Percentiles rank a stretch among this genome's conserved stretches.
Conservation (phyloP, 2,797 vertebrate species). For the Melanotaenia parkinsoni region DNA sequence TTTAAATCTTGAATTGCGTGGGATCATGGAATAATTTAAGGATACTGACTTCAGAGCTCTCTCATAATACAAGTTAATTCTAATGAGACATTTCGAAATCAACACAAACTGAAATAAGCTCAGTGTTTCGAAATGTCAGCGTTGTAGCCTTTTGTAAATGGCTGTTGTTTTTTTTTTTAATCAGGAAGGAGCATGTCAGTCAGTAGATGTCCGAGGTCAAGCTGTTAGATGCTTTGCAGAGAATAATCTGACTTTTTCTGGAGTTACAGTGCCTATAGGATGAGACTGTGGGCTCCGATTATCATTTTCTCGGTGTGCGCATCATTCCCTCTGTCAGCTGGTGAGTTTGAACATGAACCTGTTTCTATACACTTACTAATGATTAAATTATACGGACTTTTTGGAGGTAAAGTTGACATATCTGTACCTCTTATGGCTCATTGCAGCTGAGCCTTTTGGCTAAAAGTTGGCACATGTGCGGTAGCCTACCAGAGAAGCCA, state of each 20-base stretch:
- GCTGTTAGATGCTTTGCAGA: neutral
- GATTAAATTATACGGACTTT: neutral
- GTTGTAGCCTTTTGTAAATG: neutral
- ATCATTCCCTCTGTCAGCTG: conserved; percentile 52
- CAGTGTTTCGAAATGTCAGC: neutral
- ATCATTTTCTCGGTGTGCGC: conserved; percentile 58
- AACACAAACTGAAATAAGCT: neutral
- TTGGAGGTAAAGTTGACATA: neutral
- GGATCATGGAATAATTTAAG: conserved; percentile 17
- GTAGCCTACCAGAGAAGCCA: neutral
- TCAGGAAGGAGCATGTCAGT: neutral
- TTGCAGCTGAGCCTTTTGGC: neutral
- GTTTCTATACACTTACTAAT: neutral
- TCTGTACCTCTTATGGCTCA: neutral
- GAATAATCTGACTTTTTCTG: conserved; percentile 4
- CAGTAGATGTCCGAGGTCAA: neutral
- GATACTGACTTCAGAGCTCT: conserved; percentile 9
- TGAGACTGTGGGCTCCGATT: conserved; percentile 67
- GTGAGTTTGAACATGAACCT: conserved; percentile 63
- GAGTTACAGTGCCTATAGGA: conserved; percentile 40
- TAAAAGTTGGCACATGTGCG: neutral
- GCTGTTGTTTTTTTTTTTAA: neutral
- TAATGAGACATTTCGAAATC: neutral
- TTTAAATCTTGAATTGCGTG: conserved; percentile 27
- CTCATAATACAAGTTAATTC: neutral